Evolutionary conservation across 2,888 invertebrate species (phyloP).

Genomic region (Aquatica leii): DNA sequence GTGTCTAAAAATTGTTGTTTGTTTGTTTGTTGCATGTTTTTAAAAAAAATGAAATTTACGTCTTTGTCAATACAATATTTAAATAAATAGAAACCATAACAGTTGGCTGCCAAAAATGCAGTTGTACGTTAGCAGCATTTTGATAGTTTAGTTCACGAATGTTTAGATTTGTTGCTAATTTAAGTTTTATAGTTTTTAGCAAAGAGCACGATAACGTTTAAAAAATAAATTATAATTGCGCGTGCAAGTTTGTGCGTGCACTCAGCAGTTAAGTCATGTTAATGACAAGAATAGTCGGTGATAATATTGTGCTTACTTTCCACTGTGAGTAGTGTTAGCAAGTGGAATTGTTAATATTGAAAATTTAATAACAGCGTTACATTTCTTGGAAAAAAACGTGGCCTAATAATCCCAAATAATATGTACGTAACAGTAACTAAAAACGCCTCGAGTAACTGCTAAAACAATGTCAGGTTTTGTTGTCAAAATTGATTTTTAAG

Average conservation of each 20-base stretch:
- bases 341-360: slow-evolving; percentile 34
- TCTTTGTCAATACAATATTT: slow-evolving; percentile 22
- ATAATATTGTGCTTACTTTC: slow-evolving; percentile 38
- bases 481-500: slow-evolving; percentile 7
- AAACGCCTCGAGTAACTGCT: too few relatives aligned
- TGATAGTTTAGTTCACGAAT: not conserved
- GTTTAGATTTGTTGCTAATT: not conserved
- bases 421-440: slow-evolving; percentile 28
- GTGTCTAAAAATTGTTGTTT: slow-evolving; percentile 29
- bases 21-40: slow-evolving; percentile 31
- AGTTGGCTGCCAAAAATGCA: slow-evolving; percentile 33
- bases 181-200: slow-evolving; percentile 3
- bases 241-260: not conserved
- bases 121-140: slow-evolving; percentile 1
- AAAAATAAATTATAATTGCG: slow-evolving; percentile 7
- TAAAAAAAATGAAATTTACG: slow-evolving; percentile 22
- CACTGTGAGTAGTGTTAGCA: slow-evolving; percentile 26
- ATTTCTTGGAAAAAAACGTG: slow-evolving; percentile 29
- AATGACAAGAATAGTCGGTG: slow-evolving; percentile 31
- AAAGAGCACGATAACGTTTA: slow-evolving; percentile 20
- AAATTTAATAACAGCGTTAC: slow-evolving; percentile 18
- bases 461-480: not conserved
- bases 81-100: slow-evolving; percentile 23
- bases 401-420: slow-evolving; percentile 29
- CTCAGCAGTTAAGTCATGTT: slow-evolving; percentile 17